Conservation (phyloP, 2,113 vertebrate genomes). For the Petroica traversi region DNA sequence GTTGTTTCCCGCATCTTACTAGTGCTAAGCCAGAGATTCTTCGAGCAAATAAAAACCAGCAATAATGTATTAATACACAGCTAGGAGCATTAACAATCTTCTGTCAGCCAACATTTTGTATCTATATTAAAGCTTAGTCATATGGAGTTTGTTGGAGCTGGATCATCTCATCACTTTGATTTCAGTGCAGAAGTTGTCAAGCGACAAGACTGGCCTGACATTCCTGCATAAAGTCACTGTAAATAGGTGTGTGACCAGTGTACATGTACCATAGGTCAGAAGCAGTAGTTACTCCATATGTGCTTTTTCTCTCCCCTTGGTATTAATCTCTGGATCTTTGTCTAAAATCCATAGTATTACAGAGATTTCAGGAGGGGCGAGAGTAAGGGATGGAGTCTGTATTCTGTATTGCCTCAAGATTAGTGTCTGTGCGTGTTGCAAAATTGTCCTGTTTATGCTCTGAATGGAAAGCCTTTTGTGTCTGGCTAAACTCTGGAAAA, state of each 20-base stretch:
- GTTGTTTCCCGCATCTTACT: background rate
- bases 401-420: background rate
- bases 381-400: background rate
- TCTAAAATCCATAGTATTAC: background rate
- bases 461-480: background rate
- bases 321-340: background rate
- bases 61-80: background rate
- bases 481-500: background rate
- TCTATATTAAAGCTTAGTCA: background rate
- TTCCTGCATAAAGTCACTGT: background rate
- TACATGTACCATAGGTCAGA: background rate
- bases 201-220: background rate
- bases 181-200: background rate
- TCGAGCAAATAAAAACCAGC: background rate
- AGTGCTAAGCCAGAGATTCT: background rate
- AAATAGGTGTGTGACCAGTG: background rate
- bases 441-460: background rate
- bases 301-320: background rate
- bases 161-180: background rate
- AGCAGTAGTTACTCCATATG: background rate
- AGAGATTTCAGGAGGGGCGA: background rate
- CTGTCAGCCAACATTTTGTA: background rate
- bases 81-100: background rate
- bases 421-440: background rate
- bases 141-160: background rate